These are phyloP conservation scores for Trinorchestia longiramus DNA, from an alignment of 1,140 invertebrate genomes.

Conservation along the genomic window DNA sequence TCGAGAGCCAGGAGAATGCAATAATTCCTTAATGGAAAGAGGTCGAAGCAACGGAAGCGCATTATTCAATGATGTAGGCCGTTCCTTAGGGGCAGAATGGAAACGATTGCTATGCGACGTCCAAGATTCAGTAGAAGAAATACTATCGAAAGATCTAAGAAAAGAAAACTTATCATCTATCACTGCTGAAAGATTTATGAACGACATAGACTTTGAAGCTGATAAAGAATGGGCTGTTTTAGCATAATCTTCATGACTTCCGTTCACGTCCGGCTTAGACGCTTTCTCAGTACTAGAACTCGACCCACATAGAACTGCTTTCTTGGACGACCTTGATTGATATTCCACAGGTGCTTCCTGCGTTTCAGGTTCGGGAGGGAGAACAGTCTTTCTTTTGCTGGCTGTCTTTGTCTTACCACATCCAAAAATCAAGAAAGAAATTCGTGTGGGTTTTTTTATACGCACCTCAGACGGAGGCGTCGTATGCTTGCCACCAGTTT, in stretches of 20 bases:
- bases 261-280: background rate
- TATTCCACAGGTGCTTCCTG: background rate
- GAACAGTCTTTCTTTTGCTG: background rate
- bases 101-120: background rate
- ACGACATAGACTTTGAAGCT: slow-evolving; percentile 1
- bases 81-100: background rate
- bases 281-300: background rate
- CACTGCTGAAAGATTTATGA: background rate
- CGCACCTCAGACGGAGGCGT: background rate
- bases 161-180: slow-evolving; percentile 44
- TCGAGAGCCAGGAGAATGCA: background rate
- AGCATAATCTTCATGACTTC: background rate
- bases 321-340: background rate
- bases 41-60: background rate
- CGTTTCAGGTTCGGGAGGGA: background rate
- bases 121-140: slow-evolving; percentile 41
- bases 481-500: background rate
- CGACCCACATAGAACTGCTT: background rate
- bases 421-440: slow-evolving; percentile 18
- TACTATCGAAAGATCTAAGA: slow-evolving; percentile 4
- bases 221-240: background rate
- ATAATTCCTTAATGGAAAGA: slow-evolving; percentile 33
- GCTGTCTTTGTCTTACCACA: background rate
- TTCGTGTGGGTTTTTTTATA: background rate
- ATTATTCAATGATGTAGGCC: background rate